These are phyloP conservation scores for Oxygymnocypris stewartii DNA, from an alignment of 2,113 vertebrate species.

Conservation along the genomic window DNA sequence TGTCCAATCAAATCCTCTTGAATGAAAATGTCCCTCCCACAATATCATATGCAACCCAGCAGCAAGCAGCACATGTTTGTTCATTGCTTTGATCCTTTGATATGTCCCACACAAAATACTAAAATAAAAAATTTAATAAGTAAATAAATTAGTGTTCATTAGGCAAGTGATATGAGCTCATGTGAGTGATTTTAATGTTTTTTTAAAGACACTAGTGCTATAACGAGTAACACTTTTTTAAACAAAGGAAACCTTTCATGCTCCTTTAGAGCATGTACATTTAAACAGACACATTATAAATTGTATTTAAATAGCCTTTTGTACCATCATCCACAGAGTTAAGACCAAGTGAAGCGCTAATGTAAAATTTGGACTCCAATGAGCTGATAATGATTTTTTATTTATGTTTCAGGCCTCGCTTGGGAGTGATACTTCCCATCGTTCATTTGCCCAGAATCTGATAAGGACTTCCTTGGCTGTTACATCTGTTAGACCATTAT, in stretches of 20 bases:
- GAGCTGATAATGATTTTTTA: constrained; percentile 11
- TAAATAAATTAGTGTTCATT: no score
- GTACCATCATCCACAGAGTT: not conserved
- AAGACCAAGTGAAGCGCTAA: not conserved
- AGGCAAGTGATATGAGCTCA: no score
- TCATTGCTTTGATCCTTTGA: not conserved
- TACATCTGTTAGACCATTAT: constrained; percentile 44
- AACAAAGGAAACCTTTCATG: not conserved
- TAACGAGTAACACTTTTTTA: not conserved
- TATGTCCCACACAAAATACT: not conserved
- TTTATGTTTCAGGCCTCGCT: constrained; percentile 9
- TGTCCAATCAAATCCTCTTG: not conserved
- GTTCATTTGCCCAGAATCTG: constrained; percentile 16
- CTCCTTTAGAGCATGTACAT: no score
- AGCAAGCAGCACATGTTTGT: not conserved
- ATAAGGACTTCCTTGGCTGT: constrained; percentile 40
- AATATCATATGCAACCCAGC: not conserved
- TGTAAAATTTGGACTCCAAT: constrained; percentile 16
- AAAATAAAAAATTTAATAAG: not conserved
- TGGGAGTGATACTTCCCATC: constrained; percentile 23
- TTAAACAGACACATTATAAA: constrained; percentile 10
- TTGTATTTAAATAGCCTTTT: constrained; percentile 9
- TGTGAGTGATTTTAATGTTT: not conserved
- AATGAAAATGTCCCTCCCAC: not conserved
- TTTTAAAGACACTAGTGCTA: no score